Evolutionary conservation across 2,888 invertebrate genomes (phyloP).

Genomic region (Synergus itoensis): DNA sequence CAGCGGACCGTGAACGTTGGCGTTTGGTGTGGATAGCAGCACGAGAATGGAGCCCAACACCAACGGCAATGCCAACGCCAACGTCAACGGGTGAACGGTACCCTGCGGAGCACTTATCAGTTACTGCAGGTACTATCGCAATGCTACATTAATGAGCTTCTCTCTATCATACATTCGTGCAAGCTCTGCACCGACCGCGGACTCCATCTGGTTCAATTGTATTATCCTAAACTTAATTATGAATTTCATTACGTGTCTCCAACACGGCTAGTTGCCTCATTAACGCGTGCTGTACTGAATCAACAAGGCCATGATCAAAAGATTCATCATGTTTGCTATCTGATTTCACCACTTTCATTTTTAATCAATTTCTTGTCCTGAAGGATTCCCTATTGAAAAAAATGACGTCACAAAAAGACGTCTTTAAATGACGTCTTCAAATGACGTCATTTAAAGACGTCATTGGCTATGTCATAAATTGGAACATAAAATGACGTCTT

Average conservation of each 20-base stretch:
- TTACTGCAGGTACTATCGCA: constrained; percentile 62
- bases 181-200: constrained; percentile 46
- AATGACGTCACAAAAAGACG: no score
- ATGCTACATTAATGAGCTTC: constrained; percentile 65
- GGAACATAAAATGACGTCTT: no score
- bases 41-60: constrained; percentile 13
- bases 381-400: no score
- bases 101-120: constrained; percentile 58
- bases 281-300: constrained; percentile 49
- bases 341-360: background rate
- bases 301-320: constrained; percentile 2
- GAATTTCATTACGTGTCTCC: constrained; percentile 57
- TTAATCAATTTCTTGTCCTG: background rate
- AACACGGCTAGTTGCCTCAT: constrained; percentile 55
- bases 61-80: background rate
- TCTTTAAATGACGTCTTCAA: no score
- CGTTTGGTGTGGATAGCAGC: constrained; percentile 24
- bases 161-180: constrained; percentile 55
- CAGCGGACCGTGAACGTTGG: constrained; percentile 37
- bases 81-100: constrained; percentile 11
- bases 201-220: constrained; percentile 57
- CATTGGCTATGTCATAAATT: no score
- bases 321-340: background rate
- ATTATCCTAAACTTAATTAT: constrained; percentile 58
- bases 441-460: no score